These are phyloP conservation scores for Pandemis cinnamomeana DNA, from an alignment of 2,888 invertebrate species.

Conservation along the genomic window DNA sequence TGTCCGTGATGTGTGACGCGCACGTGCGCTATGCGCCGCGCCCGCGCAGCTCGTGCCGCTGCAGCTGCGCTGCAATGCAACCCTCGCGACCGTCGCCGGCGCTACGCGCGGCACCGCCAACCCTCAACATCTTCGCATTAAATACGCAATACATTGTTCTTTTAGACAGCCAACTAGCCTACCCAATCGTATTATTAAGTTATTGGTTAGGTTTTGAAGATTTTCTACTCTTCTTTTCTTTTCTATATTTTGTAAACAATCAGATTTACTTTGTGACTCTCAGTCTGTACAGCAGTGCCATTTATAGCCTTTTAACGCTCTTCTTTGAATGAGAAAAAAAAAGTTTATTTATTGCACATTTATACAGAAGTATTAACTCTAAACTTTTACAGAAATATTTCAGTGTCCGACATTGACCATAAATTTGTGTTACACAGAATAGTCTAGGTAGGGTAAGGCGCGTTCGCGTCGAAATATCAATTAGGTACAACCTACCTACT, in stretches of 20 bases:
- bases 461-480: too few species aligned
- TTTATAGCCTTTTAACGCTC: too few species aligned
- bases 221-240: background rate
- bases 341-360: too few species aligned
- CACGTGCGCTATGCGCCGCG: constrained; percentile 76
- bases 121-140: background rate
- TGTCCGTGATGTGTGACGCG: constrained; percentile 77
- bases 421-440: too few species aligned
- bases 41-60: constrained; percentile 45
- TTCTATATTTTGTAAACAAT: background rate
- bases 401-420: too few species aligned
- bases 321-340: too few species aligned
- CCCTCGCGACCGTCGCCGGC: constrained; percentile 37
- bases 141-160: background rate
- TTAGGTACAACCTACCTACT: too few species aligned
- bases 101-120: background rate
- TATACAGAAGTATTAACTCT: too few species aligned
- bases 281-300: too few species aligned
- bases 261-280: too few species aligned
- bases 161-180: background rate
- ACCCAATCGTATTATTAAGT: background rate
- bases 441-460: too few species aligned
- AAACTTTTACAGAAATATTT: too few species aligned
- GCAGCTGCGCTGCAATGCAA: constrained; percentile 11
- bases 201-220: background rate